Evolutionary conservation across 2,113 vertebrate genomes (phyloP), one percentile per base, ranked within the genome.

Genomic region (Cairina moschata): DNA sequence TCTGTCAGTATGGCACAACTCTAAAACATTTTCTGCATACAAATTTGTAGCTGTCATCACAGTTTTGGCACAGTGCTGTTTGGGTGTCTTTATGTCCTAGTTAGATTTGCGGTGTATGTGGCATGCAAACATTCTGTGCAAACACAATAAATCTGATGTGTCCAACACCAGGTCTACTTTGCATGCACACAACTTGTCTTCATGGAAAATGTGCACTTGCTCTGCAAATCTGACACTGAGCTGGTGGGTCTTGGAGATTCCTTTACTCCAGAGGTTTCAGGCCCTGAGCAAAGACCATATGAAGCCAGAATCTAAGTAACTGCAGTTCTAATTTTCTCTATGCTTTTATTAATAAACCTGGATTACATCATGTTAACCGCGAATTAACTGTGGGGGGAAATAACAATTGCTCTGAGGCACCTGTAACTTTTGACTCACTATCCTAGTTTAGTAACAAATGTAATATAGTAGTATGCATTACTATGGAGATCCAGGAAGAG

Each of bases 1-100:
- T 83, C 80, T 92, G 88, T 32, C 88, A 93, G 79, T 32, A 74
- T 8, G 46, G 86, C 73, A 46, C 56, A 86, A 81, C 68, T 94
- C 83, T 58, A 1, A 10, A 42, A 28, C 60, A 11, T 34, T 65
- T 34, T 8, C 80, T 81, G 91, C 94, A 78, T 38, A 31, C 34
- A 21, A 32, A 92, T 50, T 5, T 66, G 32, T 3, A 46, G 65
- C 83, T 93, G 88, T 65, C 86, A 75, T 21, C 76, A 3, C 12
- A 18, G 65, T 13, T 90, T 34, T 86, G 86, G 85, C 95, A 86
- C 1, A 9, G 38, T 0, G 2, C 52, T 81, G 60, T 78, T 94
- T 81, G 88, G 91, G 91, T 79, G 76, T 68, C 92, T 77, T 34
- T 18, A 1, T 4, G 88, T 59, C 86, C 94, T 88, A 78, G 63